Conservation (phyloP, 2,797 vertebrate genomes). For the Sebastes flavidus region DNA sequence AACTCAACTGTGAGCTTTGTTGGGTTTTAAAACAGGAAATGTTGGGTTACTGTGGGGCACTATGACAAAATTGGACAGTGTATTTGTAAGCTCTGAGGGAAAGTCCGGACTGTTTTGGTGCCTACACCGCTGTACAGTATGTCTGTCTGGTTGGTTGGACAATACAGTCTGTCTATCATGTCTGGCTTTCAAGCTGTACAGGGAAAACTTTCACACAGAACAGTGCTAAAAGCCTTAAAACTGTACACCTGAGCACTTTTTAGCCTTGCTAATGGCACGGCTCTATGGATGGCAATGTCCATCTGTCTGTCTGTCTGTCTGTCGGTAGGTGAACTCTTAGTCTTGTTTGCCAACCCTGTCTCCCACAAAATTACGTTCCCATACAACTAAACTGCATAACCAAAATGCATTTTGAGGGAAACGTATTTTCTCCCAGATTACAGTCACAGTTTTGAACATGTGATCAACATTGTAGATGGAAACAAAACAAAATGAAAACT, state of each 20-base stretch:
- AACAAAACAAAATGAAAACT: too few species aligned
- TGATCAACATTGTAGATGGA: too few species aligned
- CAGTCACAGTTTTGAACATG: too few species aligned
- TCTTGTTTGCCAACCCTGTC: too few species aligned
- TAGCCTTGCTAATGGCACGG: not conserved
- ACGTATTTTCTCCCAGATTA: too few species aligned
- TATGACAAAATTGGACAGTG: not conserved
- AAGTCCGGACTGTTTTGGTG: not conserved
- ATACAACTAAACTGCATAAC: too few species aligned
- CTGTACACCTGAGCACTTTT: not conserved
- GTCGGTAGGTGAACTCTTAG: not conserved
- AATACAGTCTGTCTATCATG: not conserved
- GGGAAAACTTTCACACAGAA: slow-evolving; percentile 1
- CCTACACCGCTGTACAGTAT: not conserved
- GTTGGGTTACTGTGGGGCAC: not conserved
- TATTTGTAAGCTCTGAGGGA: not conserved
- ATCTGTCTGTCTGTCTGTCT: not conserved
- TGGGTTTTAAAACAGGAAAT: slow-evolving; percentile 1
- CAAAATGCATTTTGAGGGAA: too few species aligned
- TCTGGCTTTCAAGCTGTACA: not conserved
- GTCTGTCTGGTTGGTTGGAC: not conserved
- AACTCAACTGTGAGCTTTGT: not conserved
- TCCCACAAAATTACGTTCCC: too few species aligned
- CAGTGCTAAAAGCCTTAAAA: not conserved
- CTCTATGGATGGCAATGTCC: not conserved